Conservation (phyloP, 2,797 vertebrate genomes). For the Petrocephalus schoutedeni region DNA sequence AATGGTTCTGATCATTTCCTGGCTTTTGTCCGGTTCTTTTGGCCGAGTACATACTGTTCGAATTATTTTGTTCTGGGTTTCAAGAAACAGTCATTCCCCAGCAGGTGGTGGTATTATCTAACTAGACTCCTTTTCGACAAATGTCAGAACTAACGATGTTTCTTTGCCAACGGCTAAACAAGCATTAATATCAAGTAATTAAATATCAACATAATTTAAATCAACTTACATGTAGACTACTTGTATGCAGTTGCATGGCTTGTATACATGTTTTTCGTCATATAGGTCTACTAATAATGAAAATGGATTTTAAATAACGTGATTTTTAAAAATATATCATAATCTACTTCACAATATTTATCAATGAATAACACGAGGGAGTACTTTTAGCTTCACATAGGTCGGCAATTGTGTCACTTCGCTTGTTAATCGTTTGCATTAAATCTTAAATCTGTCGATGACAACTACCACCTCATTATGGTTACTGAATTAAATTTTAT, state of each 20-base stretch:
- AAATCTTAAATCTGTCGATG: background rate
- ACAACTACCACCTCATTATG: background rate
- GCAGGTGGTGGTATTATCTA: slow-evolving; percentile 27
- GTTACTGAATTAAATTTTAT: background rate
- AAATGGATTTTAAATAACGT: background rate
- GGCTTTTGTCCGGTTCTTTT: background rate
- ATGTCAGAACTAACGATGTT: background rate
- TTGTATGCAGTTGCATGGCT: background rate
- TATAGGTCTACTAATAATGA: background rate
- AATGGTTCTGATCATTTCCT: background rate
- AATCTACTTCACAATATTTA: background rate
- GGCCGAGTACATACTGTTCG: background rate
- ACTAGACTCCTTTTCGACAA: background rate
- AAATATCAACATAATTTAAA: background rate
- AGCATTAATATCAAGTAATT: background rate
- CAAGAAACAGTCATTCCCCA: background rate
- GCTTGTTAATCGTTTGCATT: background rate
- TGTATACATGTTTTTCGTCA: background rate
- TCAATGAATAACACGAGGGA: background rate
- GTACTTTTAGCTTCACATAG: background rate
- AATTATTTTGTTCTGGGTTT: background rate
- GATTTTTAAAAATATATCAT: background rate
- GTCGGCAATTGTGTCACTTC: background rate
- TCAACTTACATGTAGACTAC: background rate
- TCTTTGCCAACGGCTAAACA: background rate